Percentiles rank a stretch among this genome's conserved stretches.
Conservation (phyloP, 2,888 invertebrate genomes). For the Pollenia griseotomentosa region DNA sequence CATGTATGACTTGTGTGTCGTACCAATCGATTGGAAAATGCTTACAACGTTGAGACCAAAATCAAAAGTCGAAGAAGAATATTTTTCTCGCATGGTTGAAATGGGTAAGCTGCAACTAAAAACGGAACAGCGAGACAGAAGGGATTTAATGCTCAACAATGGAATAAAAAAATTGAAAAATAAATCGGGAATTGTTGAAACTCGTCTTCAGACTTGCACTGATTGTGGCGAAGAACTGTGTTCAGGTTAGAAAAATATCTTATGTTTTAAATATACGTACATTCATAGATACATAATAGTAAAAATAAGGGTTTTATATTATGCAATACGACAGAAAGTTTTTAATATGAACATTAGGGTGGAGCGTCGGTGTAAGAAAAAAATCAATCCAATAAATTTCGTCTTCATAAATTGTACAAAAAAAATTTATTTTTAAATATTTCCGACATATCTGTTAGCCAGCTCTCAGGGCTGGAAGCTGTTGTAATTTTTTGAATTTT, state of each 20-base stretch:
- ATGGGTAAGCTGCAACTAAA: conserved; percentile 91
- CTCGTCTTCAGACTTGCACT: conserved; percentile 89
- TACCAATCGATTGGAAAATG: conserved; percentile 97
- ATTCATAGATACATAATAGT: too few relatives aligned
- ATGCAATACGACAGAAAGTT: too few relatives aligned
- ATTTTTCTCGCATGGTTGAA: conserved; percentile 93
- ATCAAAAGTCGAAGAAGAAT: conserved; percentile 92
- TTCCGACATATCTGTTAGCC: too few relatives aligned
- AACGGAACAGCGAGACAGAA: conserved; percentile 89
- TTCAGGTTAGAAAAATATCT: conserved; percentile 85
- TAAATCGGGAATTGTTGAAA: conserved; percentile 92
- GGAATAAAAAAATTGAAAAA: conserved; percentile 91
- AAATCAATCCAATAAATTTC: too few relatives aligned
- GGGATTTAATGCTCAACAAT: conserved; percentile 87
- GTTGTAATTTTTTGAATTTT: too few relatives aligned
- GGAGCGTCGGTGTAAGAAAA: too few relatives aligned
- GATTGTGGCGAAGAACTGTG: conserved; percentile 96
- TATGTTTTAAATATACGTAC: too few relatives aligned
- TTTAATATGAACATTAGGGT: too few relatives aligned
- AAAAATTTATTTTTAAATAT: too few relatives aligned
- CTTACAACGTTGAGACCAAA: conserved; percentile 94
- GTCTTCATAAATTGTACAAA: too few relatives aligned
- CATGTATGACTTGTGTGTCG: conserved; percentile 89
- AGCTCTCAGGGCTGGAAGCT: too few relatives aligned
- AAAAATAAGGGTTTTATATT: too few relatives aligned